Evolutionary conservation across 2,113 vertebrate species (phyloP), one percentile per base, ranked within the genome.

Genomic region (Ptilorrhoa leucosticta): DNA sequence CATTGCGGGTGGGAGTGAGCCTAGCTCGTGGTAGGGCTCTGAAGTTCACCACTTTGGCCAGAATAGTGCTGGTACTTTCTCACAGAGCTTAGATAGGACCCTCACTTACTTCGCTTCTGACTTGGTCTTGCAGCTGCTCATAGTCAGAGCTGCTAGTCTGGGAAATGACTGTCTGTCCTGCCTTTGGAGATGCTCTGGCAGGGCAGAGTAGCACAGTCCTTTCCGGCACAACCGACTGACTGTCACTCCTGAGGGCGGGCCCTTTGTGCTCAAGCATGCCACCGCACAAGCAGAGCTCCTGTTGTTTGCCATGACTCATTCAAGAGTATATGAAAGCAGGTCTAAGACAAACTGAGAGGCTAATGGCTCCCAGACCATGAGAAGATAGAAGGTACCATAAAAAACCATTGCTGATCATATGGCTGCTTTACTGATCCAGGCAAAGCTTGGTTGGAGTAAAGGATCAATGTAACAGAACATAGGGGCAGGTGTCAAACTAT

Each of bases 251-350:
- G 2, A 70, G 75, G 42, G 45, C 85, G 80, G 21, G 50, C 31
- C 37, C 50, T 83, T 65, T 73, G 71, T 57, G n/a, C 58, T 90
- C 45, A 33, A 50, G 37, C 5, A 3, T n/a, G 58, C n/a, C 5
- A 15, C 71, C 10, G 28, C 40, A 56, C 50, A 7, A 4, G 50
- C 5, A 2, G 58, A 80, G 63, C 33, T 92, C n/a, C 58, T 57
- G 9, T 54, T 91, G 73, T 83, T 93, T 73, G 71, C 71, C 26
- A 5, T 70, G 76, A 81, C 68, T 93, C 71, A 89, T 90, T 39
- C 19, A 87, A 63, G 56, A 90, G 76, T 69, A 66, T 42, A 48
- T 77, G 77, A 83, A 83, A 89, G 56, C 19, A 81, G 51, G 21
- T 54, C 47, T 84, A 86, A 83, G 71, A 83, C 51, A 86, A 93